These are phyloP conservation scores for Nephila pilipes DNA, from an alignment of 1,140 invertebrate species.

Conservation along the genomic window DNA sequence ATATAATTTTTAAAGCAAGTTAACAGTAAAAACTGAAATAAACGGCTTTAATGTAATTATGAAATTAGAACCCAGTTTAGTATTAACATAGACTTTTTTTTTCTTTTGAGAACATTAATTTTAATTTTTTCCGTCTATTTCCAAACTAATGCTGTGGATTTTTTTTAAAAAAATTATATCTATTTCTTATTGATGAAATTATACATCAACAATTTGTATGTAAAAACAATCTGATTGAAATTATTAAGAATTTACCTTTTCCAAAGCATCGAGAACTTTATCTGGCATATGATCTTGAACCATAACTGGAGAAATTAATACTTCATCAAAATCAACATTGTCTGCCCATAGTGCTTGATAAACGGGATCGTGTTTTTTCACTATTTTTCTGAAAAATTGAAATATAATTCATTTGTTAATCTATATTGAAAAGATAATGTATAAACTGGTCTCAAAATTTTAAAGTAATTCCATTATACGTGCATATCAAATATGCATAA, in stretches of 20 bases:
- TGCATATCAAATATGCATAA: too few relatives aligned
- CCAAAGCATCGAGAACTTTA: constrained; percentile 91
- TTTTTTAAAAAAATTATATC: not conserved
- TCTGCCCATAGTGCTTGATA: constrained; percentile 95
- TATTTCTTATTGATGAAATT: not conserved
- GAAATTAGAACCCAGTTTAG: too few relatives aligned
- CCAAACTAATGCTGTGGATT: not conserved
- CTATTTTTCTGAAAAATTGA: constrained; percentile 79
- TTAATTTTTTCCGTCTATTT: too few relatives aligned
- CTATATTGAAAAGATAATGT: too few relatives aligned
- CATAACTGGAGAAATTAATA: constrained; percentile 95
- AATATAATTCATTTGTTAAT: not conserved
- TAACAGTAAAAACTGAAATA: too few relatives aligned
- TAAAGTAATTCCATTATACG: too few relatives aligned
- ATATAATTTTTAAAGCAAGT: too few relatives aligned
- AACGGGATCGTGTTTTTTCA: constrained; percentile 86
- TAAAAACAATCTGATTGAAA: too few relatives aligned
- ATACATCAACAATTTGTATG: not conserved
- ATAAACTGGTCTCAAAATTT: too few relatives aligned
- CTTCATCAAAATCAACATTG: constrained; percentile 93
- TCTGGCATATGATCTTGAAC: constrained; percentile 97
- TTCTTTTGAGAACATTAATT: too few relatives aligned
- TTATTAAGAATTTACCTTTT: constrained; percentile 86
- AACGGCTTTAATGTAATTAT: too few relatives aligned
- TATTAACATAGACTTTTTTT: too few relatives aligned